Base-by-base conservation (phyloP, 2,888 invertebrate genomes). In the Melanargia galathea region DNA sequence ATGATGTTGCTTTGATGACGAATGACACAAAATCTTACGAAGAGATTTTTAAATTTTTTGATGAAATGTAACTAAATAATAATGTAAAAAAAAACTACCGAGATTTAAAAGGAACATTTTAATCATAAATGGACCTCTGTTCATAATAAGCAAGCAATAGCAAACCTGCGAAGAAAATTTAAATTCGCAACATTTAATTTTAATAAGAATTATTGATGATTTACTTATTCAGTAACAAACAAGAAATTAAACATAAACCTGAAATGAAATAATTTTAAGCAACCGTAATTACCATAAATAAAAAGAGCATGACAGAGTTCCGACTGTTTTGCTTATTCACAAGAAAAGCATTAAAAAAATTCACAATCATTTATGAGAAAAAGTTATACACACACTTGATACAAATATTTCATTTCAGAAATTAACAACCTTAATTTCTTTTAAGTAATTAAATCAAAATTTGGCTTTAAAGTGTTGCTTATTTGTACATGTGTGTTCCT, bases 401-500 rank as follows among this genome's bases (percentile, higher is more conserved):
- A 38, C n/a, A 48, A 13, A 35, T 43, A 58, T 49, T 65, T 59
- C 52, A 62, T 49, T 58, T 58, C 10, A 52, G n/a, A 51, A 46
- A 43, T 30, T 13, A 58, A 49, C 45, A 55, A 20, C n/a, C n/a
- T 40, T 45, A 30, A 18, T 45, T 40, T 16, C n/a, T 26, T n/a
- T n/a, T 13, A n/a, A 1, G 33, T 18, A 24, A 46, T 16, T 48
- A 24, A 33, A 48, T n/a, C 35, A 35, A 48, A 33, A 43, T 38
- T 48, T n/a, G n/a, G 55, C 66, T 66, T 60, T 49, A 63, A 35
- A 62, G 22, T 62, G 57, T 65, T 66, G 63, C 60, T 67, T 62
- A 22, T 67, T 63, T 78, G 78, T 79, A 79, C 76, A 74, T 77
- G 86, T 83, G 88, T 87, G 87, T 76, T 70, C 66, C 82, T 88